A percentile compares a stretch with the other conserved stretches of the same genome.
phyloP scores from a whole-genome alignment of 2,797 vertebrate genomes.

The Macropodus opercularis region DNA sequence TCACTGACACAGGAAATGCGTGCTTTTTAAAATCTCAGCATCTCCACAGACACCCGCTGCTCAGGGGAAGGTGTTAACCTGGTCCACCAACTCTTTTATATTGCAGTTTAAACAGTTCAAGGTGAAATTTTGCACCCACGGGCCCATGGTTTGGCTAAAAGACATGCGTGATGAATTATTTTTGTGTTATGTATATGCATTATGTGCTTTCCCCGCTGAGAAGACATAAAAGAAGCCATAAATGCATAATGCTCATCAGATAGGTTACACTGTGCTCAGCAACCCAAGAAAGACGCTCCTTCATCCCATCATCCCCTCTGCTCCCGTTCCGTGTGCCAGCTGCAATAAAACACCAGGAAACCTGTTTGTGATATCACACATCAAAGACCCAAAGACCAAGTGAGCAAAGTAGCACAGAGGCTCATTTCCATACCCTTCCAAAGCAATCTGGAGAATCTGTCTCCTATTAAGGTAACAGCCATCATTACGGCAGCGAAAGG shows the following conservation, averaged over 20 bases:
- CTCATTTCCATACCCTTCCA: constrained; percentile 66
- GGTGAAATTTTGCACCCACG: constrained; percentile 5
- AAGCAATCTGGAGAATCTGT: constrained; percentile 56
- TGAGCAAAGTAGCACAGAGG: constrained; percentile 55
- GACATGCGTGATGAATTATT: constrained; percentile 51
- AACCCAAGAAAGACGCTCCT: constrained; percentile 39
- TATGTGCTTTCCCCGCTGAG: constrained; percentile 39
- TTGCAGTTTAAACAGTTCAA: constrained; percentile 25
- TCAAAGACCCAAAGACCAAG: constrained; percentile 69
- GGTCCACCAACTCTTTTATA: constrained; percentile 8
- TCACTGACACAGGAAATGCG: constrained; percentile 30
- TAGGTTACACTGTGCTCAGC: constrained; percentile 59
- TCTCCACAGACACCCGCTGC: constrained; percentile 9
- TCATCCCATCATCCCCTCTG: constrained; percentile 5
- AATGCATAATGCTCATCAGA: constrained; percentile 61
- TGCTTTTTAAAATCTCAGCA: constrained; percentile 14
- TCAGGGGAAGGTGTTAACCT: constrained; percentile 15
- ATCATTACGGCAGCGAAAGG: constrained; percentile 47
- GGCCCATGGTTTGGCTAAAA: background rate
- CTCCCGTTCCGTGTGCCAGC: constrained; percentile 45
- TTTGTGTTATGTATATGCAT: constrained; percentile 2
- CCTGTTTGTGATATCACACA: constrained; percentile 63
- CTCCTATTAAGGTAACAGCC: constrained; percentile 32
- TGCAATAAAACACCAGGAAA: constrained; percentile 64
- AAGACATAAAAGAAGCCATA: constrained; percentile 51